Percentiles rank a stretch among this genome's conserved stretches.
Evolutionary conservation across 2,797 vertebrate genomes (phyloP).

Genomic region (Hafferia zeledoni): DNA sequence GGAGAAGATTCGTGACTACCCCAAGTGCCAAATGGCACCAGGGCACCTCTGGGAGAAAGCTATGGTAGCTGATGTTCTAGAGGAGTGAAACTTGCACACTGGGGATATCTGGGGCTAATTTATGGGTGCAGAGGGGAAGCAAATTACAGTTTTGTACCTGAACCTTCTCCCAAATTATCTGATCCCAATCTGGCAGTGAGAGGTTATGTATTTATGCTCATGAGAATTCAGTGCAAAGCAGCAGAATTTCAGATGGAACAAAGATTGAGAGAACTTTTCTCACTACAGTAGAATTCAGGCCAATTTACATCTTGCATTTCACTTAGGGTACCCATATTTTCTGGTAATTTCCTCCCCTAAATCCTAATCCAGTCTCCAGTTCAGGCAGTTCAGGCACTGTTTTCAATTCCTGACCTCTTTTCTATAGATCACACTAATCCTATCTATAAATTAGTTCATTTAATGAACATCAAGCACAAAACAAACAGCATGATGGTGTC

Average conservation of each 20-base stretch:
- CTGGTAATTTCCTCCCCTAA: not conserved
- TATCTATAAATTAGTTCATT: slow-evolving; percentile 32
- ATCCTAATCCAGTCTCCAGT: not conserved
- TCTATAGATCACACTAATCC: slow-evolving; percentile 11
- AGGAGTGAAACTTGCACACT: not conserved
- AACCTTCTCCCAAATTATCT: not conserved
- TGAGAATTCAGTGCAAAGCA: not conserved
- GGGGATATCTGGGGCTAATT: not conserved
- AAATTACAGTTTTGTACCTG: not conserved
- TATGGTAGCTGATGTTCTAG: not conserved
- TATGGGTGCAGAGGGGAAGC: not conserved
- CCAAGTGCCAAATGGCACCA: not conserved
- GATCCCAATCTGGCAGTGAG: not conserved
- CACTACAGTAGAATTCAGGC: not conserved
- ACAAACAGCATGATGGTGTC: not conserved
- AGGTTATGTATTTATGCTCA: not conserved
- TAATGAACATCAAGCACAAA: slow-evolving; percentile 38
- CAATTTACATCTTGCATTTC: not conserved
- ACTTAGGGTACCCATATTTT: not conserved
- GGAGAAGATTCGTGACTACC: not conserved
- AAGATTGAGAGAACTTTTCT: not conserved
- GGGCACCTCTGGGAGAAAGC: not conserved
- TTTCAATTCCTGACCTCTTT: not conserved
- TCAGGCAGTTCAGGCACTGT: not conserved
- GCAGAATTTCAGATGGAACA: not conserved